Evolutionary conservation across 2,797 vertebrate species (phyloP).

Genomic region (Enteromius afrohamiltoni): DNA sequence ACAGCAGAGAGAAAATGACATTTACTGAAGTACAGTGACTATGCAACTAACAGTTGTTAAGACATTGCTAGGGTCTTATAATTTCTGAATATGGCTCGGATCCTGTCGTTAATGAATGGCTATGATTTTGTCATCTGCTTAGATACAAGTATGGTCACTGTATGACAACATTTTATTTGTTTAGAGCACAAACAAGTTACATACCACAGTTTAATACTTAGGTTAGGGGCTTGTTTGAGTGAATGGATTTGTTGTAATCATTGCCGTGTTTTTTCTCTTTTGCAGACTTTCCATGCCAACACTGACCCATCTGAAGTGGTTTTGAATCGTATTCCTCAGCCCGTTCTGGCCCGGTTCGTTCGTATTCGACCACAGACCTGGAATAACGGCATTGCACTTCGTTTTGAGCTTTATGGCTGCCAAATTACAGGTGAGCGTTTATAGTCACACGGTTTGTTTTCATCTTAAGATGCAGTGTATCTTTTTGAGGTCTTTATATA

Average conservation of each 20-base stretch:
- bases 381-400: slow-evolving; percentile 91
- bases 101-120: background rate
- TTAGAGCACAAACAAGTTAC: background rate
- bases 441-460: background rate
- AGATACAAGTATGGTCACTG: background rate
- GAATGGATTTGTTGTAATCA: background rate
- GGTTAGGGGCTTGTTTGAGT: no score
- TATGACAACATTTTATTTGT: background rate
- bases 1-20: slow-evolving; percentile 10
- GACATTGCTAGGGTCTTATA: background rate
- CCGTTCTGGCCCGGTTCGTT: slow-evolving; percentile 90
- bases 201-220: background rate
- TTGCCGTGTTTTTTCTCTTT: background rate
- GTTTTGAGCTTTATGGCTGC: slow-evolving; percentile 88
- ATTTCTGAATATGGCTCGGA: background rate
- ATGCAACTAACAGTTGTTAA: background rate
- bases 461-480: background rate
- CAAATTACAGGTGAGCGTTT: slow-evolving; percentile 56
- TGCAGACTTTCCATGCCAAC: slow-evolving; percentile 92
- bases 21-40: background rate
- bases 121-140: background rate
- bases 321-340: slow-evolving; percentile 90
- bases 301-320: slow-evolving; percentile 91
- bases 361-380: slow-evolving; percentile 92
- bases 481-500: background rate